Evolutionary conservation across 2,888 invertebrate genomes (phyloP).

Genomic region (Poecilobothrus nobilitatus): DNA sequence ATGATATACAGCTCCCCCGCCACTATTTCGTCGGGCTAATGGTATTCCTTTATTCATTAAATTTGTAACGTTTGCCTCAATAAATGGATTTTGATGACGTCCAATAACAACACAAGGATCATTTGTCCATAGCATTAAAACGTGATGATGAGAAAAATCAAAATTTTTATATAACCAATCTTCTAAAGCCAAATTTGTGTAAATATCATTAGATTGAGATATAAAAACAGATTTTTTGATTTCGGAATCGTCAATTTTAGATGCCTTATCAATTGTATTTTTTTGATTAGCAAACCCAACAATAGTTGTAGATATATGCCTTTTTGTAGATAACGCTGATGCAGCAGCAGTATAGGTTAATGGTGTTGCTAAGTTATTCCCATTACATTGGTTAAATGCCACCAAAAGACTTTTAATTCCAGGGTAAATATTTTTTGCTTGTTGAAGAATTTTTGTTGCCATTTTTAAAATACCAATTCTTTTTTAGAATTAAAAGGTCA

Average conservation of each 20-base stretch:
- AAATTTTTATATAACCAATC: slow-evolving; percentile 90
- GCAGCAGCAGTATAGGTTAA: slow-evolving; percentile 19
- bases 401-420: background rate
- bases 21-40: slow-evolving; percentile 84
- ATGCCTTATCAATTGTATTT: background rate
- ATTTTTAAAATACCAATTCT: slow-evolving; percentile 8
- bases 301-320: slow-evolving; percentile 38
- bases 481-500: too few species aligned
- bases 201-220: slow-evolving; percentile 85
- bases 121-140: slow-evolving; percentile 88
- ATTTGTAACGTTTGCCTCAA: slow-evolving; percentile 72
- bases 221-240: slow-evolving; percentile 81
- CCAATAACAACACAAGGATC: slow-evolving; percentile 93
- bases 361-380: slow-evolving; percentile 19
- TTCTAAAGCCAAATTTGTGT: slow-evolving; percentile 88
- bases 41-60: slow-evolving; percentile 59
- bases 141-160: slow-evolving; percentile 72
- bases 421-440: background rate
- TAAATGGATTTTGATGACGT: slow-evolving; percentile 93
- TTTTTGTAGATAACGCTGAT: slow-evolving; percentile 18
- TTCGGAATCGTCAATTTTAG: slow-evolving; percentile 41
- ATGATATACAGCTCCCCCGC: slow-evolving; percentile 95
- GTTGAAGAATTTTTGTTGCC: slow-evolving; percentile 16
- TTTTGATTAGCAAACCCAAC: slow-evolving; percentile 14
- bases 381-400: slow-evolving; percentile 18